Base-by-base conservation (phyloP, 2,113 vertebrate species). In the Pionites leucogaster region DNA sequence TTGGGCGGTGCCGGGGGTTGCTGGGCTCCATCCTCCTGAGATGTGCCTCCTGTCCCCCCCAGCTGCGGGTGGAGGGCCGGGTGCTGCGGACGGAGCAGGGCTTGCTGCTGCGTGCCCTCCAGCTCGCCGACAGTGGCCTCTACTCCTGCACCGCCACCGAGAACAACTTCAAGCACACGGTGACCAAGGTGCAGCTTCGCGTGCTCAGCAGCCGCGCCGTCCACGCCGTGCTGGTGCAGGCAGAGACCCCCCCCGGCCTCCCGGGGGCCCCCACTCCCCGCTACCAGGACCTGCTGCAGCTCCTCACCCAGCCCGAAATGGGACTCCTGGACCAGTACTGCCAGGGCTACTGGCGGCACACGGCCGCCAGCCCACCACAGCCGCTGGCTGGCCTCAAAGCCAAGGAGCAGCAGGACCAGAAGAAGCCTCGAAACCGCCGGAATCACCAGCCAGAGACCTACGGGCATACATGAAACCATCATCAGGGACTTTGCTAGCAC, bases 261-360 rank as follows among this genome's bases (percentile, higher is more conserved):
- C 96, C 91, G 0, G 95, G 96, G 7, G 95, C 62, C 19, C 95
- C 99, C 79, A 98, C 99, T 68, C 92, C 99, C 93, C 94, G 98
- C 95, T 99, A 99, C 94, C 99, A 99, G 95, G 99, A 99, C 97
- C 98, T 99, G 94, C 98, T 99, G 76, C 99, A 99, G 97, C 99
- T 99, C 95, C 98, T 99, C 89, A 99, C 98, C 97, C 99, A 99
- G 93, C 99, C 99, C 0, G 99, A 99, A 98, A 99, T 99, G 99
- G 99, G 99, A 96, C 98, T 99, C 91, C 99, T 99, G 98, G 99
- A 99, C 98, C 99, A 99, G 97, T 99, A 99, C 98, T 99, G 99
- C 98, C 99, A 99, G 97, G 99, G 99, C 92, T 99, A 99, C 98
- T 99, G 99, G 99, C 98, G 99, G 96, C 98, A 98, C 9, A 98